Base-by-base conservation (phyloP, 2,113 vertebrate genomes). In the Cromileptes altivelis region DNA sequence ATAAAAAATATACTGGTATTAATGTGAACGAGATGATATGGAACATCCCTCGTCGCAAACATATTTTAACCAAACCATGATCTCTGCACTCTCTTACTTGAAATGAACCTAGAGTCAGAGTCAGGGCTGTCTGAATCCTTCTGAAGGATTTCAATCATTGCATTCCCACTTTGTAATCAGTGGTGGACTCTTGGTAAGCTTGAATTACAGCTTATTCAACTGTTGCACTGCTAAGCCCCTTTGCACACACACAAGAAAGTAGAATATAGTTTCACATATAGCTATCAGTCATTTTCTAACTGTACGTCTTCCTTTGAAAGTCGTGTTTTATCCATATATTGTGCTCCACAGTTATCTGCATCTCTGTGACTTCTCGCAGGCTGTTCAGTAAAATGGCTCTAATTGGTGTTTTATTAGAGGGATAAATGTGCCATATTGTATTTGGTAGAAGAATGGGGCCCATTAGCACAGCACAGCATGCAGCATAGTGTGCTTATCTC, bases 341-440 rank as follows among this genome's bases (percentile, higher is more conserved):
- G 55, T 3, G n/a, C 60, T 64, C 40, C 67, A 30, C 47, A 33
- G 47, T 63, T 25, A 69, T 78, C 40, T 68, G 5, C n/a, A 50
- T 72, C 21, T 53, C 30, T 21, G 17, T n/a, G 49, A 56, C 49
- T 47, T 64, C 49, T 27, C 33, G 37, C 68, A 72, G 58, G 19
- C 25, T 67, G 33, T 53, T 68, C 70, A 57, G 61, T 79, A 27
- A 63, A 81, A 78, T 57, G 64, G 12, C 27, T 61, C 53, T 81
- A 75, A 84, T 68, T 87, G 56, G 37, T 78, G 58, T 71, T 87
- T 50, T 74, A 76, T 75, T 57, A 45, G 67, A 50, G 40, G 56
- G 42, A 70, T 49, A 78, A 70, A 78, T 65, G 23, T 64, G 60
- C 62, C 80, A 71, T 52, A 47, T 78, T 81, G 62, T 83, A 72